Evolutionary conservation across 2,888 invertebrate genomes (phyloP).

Genomic region (Apodemia mormo): DNA sequence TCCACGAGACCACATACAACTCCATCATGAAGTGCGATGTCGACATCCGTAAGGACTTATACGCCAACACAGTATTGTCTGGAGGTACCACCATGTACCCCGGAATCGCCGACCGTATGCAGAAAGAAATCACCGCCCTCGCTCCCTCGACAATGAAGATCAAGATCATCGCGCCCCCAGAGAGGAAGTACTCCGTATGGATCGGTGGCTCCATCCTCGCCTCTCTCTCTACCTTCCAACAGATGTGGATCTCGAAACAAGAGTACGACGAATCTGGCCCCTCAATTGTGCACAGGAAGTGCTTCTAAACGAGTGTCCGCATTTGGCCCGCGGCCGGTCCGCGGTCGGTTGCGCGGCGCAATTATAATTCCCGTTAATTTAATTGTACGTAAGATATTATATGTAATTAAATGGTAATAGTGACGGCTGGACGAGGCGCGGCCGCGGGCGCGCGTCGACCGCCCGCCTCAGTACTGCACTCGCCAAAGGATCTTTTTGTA

Average conservation of each 20-base stretch:
- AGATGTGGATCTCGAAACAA: slow-evolving; percentile 98
- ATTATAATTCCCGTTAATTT: slow-evolving; percentile 82
- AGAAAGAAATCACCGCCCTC: slow-evolving; percentile 94
- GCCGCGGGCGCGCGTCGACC: slow-evolving; percentile 74
- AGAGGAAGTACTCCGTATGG: slow-evolving; percentile 97
- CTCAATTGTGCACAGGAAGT: slow-evolving; percentile 98
- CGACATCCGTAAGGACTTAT: slow-evolving; percentile 97
- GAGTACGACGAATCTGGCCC: slow-evolving; percentile 99
- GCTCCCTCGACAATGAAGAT: slow-evolving; percentile 96
- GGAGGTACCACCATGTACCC: slow-evolving; percentile 98
- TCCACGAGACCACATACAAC: slow-evolving; percentile 96
- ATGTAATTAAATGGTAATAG: slow-evolving; percentile 79
- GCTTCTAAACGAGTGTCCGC: no score
- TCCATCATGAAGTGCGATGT: slow-evolving; percentile 99
- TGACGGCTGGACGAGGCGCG: slow-evolving; percentile 75
- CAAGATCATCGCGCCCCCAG: slow-evolving; percentile 96
- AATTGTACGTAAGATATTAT: slow-evolving; percentile 83
- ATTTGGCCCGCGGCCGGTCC: slow-evolving; percentile 67
- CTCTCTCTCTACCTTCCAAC: slow-evolving; percentile 95
- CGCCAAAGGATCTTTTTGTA: slow-evolving; percentile 82
- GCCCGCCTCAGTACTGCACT: slow-evolving; percentile 80
- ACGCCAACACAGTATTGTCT: slow-evolving; percentile 96
- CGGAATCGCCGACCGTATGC: slow-evolving; percentile 96
- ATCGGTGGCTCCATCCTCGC: slow-evolving; percentile 96
- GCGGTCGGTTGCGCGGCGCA: slow-evolving; percentile 76